Percentiles rank a stretch among this genome's conserved stretches.
Conservation (phyloP, 2,888 invertebrate species). For the Epistrophe grossulariae region DNA sequence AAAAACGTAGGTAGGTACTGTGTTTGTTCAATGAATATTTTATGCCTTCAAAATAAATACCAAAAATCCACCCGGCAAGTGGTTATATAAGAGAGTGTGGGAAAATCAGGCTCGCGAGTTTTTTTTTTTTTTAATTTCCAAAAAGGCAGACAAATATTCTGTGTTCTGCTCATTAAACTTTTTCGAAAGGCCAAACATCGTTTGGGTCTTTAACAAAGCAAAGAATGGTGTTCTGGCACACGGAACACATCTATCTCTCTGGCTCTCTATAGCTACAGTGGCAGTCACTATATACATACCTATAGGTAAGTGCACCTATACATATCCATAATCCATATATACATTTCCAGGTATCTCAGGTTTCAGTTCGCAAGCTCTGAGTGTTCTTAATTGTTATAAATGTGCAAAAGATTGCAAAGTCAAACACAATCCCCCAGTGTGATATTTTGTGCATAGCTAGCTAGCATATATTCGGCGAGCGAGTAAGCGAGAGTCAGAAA, state of each 20-base stretch:
- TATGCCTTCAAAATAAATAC: slow-evolving; percentile 70
- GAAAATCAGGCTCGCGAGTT: slow-evolving; percentile 21
- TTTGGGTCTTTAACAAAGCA: slow-evolving; percentile 70
- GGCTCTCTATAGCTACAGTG: background rate
- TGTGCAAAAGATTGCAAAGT: slow-evolving; percentile 75
- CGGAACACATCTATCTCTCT: slow-evolving; percentile 36
- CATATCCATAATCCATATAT: background rate
- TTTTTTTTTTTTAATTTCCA: slow-evolving; percentile 4
- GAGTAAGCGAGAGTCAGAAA: slow-evolving; percentile 11
- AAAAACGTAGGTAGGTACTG: slow-evolving; percentile 17
- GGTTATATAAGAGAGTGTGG: slow-evolving; percentile 7
- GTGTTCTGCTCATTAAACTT: slow-evolving; percentile 75
- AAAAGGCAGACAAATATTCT: slow-evolving; percentile 71
- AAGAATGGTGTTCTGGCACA: slow-evolving; percentile 24
- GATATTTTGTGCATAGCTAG: slow-evolving; percentile 55
- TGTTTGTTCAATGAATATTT: slow-evolving; percentile 73
- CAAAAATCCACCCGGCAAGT: slow-evolving; percentile 28
- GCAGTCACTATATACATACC: background rate
- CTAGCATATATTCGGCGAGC: slow-evolving; percentile 50
- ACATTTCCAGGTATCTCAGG: slow-evolving; percentile 65
- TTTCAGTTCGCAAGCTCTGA: slow-evolving; percentile 62
- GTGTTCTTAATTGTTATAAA: slow-evolving; percentile 76
- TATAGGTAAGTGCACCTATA: background rate
- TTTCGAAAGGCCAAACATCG: slow-evolving; percentile 75
- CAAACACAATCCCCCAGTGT: slow-evolving; percentile 73